Evolutionary conservation across 2,113 vertebrate species (phyloP).

Genomic region (Anoura caudifer): DNA sequence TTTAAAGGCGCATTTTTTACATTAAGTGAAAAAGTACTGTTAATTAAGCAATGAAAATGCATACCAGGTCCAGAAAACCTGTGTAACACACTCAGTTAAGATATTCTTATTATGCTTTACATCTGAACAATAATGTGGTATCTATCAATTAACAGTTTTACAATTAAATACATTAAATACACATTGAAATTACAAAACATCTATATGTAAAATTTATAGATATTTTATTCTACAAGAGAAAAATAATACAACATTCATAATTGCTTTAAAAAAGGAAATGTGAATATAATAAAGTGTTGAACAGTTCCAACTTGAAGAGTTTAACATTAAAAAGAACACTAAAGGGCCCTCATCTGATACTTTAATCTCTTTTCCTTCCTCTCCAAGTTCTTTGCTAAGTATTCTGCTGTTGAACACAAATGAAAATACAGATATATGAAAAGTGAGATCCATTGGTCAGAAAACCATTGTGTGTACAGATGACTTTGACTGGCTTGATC

Average conservation of each 20-base stretch:
- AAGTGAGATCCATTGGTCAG: neutral
- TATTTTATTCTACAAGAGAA: conserved; percentile 16
- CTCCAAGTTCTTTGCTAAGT: neutral
- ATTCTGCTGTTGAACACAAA: neutral
- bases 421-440: neutral
- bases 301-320: neutral
- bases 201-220: neutral
- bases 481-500: neutral
- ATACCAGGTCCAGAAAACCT: neutral
- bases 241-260: neutral
- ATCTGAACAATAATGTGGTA: neutral
- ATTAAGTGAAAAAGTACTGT: conserved; percentile 27
- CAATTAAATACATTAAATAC: neutral
- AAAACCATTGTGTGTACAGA: neutral
- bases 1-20: conserved; percentile 52
- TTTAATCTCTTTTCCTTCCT: neutral
- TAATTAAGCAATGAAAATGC: conserved; percentile 45
- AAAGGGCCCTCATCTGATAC: neutral
- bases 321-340: neutral
- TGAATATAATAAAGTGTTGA: neutral
- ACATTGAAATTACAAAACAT: neutral
- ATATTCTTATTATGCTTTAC: neutral
- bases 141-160: neutral
- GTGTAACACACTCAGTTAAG: neutral
- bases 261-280: neutral